Evolutionary conservation across 2,888 invertebrate genomes (phyloP), one percentile per base, ranked within the genome.

Genomic region (Drosophila falleni): DNA sequence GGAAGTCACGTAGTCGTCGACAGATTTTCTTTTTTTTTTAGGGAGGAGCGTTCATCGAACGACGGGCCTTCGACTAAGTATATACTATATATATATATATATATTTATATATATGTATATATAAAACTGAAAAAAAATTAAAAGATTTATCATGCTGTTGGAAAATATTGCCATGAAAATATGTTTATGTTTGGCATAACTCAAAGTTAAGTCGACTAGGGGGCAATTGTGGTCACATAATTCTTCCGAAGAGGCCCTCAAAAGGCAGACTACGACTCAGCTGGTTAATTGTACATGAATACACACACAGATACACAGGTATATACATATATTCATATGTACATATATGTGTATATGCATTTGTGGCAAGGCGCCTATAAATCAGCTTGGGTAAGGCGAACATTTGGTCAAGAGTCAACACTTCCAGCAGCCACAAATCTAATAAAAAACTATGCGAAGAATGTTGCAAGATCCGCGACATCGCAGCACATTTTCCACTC

Each of bases 151-250:
- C 64, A 65, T 74, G 50, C 69, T 54, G 60, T 56, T 44, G 41
- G 53, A 50, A 64, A 74, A 70, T 68, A 79, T 79, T 76, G 70
- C 62, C 71, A 70, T 75, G 76, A 77, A 56, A 70, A 65, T 65
- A 59, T 74, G 64, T 79, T 79, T 79, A 70, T 79, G 76, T 49
- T 65, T 62, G 70, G 50, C 76, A 75, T 77, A 77, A 77, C 80
- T 77, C 76, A 77, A 62, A 15, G 33, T 44, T 70, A 60, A 63
- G 62, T 70, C 58, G 60, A 54, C 53, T 47, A 16, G 62, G 76
- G 69, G 70, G 59, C 65, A 77, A 70, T 51, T 26, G 51, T 65
- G 65, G 33, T 62, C 76, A 70, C 75, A 76, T 79, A 76, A 79
- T 79, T 76, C 70, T 76, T 78, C 15, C 33, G 55, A 44, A 55